A percentile compares a stretch with the other conserved stretches of the same genome.
Evolutionary conservation across 2,888 invertebrate genomes (phyloP).

Genomic region (Choreutis nemorana): DNA sequence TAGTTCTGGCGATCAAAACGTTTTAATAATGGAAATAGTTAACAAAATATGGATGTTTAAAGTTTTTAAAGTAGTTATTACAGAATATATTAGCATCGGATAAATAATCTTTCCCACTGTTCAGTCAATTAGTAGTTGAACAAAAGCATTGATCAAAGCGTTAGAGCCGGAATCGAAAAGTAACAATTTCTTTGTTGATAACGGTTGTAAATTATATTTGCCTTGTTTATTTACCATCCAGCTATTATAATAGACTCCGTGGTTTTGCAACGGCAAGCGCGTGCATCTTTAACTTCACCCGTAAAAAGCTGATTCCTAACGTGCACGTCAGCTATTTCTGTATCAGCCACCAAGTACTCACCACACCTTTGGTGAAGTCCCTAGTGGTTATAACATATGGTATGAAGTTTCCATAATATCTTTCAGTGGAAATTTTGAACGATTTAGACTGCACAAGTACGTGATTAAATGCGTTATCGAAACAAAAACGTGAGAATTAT

Average conservation of each 20-base stretch:
- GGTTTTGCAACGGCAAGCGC: conserved; percentile 49
- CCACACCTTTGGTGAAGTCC: background rate
- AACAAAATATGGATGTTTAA: too few relatives aligned
- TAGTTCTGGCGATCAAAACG: too few relatives aligned
- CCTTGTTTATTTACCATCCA: conserved; percentile 56
- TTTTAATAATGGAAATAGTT: too few relatives aligned
- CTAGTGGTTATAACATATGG: background rate
- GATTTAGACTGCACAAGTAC: background rate
- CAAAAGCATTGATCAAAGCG: conserved; percentile 49
- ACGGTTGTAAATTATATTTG: conserved; percentile 48
- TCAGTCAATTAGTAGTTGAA: conserved; percentile 23
- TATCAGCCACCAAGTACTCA: too few relatives aligned
- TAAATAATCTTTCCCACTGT: too few relatives aligned
- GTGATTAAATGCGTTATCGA: background rate
- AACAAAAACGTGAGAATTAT: background rate
- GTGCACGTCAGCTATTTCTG: conserved; percentile 49
- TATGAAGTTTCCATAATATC: background rate
- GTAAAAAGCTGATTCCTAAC: conserved; percentile 48
- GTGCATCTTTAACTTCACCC: conserved; percentile 20
- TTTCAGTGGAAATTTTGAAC: background rate
- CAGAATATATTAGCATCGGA: too few relatives aligned
- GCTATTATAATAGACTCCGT: conserved; percentile 55
- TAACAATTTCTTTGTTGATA: conserved; percentile 52
- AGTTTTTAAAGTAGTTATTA: too few relatives aligned
- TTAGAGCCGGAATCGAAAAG: conserved; percentile 44